Base-by-base conservation (phyloP, 1,140 invertebrate species). In the Stratiolaelaps scimitus region DNA sequence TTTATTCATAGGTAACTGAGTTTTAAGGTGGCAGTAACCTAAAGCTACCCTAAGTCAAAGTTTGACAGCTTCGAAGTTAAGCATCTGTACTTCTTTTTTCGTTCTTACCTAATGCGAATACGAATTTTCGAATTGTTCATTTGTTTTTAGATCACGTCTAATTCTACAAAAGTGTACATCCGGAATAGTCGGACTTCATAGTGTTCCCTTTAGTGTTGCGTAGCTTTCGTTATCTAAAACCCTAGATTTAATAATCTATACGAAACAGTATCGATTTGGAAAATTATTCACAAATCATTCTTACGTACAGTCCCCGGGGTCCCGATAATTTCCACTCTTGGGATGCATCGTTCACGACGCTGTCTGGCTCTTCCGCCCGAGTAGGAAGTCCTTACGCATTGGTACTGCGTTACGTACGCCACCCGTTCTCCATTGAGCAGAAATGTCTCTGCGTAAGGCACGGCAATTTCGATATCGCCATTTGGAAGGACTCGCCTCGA, bases 391-490 rank as follows among this genome's bases (percentile, higher is more conserved):
- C 53, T 1, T 15, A 60, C 53, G 34, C 53, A 60, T 17, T 26
- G 26, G 23, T 60, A 60, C 26, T 26, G 34, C 23, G 53, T 20
- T 2, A 60, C 53, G 10, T 60, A 60, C 6, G 53, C 53, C 4
- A 60, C 53, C 1, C 53, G 13, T 60, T 60, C 53, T 17, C 53
- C 53, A 34, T 60, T 60, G 13, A 15, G 53, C 53, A 60, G 2
- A 23, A 60, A 60, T 17, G 53, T 60, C 26, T 60, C 53, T 60
- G 26, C 15, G 23, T 29, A 60, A 15, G 53, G 53, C 26, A 60
- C 53, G 15, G 34, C 15, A 60, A 60, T 2, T 34, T 60, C 53
- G 23, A 60, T 60, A 60, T 60, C 53, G 26, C 53, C 53, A 34
- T 60, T 60, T 26, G 53, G 53, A 34, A 60, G 53, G 15, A 60